These are phyloP conservation scores for Sebastes itinus DNA, from an alignment of 2,797 vertebrate species.

Conservation along the genomic window DNA sequence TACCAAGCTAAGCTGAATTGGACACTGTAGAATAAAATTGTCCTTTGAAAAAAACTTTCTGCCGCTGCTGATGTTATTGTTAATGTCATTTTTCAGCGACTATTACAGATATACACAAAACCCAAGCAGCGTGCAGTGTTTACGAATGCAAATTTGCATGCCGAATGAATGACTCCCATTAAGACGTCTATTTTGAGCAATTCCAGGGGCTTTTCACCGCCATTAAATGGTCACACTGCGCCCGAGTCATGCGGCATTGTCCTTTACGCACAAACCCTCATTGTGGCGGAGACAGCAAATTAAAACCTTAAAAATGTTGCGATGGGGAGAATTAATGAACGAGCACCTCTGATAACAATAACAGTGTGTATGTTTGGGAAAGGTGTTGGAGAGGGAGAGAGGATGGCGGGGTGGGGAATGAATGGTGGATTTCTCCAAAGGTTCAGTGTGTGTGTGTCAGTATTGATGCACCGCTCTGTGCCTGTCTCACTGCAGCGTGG, in stretches of 20 bases:
- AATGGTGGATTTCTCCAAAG: constrained; percentile 55
- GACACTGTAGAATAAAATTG: constrained; percentile 22
- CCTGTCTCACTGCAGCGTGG: constrained; percentile 74
- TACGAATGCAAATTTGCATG: constrained; percentile 52
- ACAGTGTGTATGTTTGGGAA: constrained; percentile 55
- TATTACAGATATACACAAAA: constrained; percentile 27
- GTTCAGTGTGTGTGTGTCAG: constrained; percentile 63
- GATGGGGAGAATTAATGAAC: constrained; percentile 72
- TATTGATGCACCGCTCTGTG: constrained; percentile 76
- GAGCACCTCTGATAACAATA: constrained; percentile 69
- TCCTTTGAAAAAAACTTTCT: constrained; percentile 22
- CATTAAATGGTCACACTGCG: constrained; percentile 68
- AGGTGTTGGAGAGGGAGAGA: constrained; percentile 37
- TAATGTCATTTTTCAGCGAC: constrained; percentile 38
- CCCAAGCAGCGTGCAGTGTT: constrained; percentile 30
- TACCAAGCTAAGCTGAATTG: constrained; percentile 44
- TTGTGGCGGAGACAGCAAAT: constrained; percentile 71
- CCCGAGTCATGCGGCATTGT: constrained; percentile 56
- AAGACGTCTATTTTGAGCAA: constrained; percentile 66
- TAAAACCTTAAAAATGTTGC: constrained; percentile 73
- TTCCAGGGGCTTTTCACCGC: constrained; percentile 53
- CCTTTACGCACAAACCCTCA: constrained; percentile 46
- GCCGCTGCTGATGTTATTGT: constrained; percentile 30
- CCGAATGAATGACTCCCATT: constrained; percentile 66
- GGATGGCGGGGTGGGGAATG: constrained; percentile 10